Conservation (phyloP, 2,113 vertebrate genomes). For the Malurus alboscapulatus region DNA sequence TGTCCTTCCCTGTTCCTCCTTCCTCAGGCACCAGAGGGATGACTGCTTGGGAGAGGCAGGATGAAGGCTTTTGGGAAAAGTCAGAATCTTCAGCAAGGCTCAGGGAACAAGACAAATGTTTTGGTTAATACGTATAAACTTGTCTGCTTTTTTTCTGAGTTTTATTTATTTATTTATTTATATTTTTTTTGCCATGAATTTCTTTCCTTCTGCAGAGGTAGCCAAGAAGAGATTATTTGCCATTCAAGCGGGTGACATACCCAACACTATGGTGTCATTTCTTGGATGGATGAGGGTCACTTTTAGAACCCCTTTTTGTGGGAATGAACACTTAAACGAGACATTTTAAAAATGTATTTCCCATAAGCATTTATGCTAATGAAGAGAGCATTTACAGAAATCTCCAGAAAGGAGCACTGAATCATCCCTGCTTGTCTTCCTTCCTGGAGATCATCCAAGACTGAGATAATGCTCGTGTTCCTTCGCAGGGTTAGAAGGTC, state of each 20-base stretch:
- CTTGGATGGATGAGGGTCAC: background rate
- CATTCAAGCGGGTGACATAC: background rate
- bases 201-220: background rate
- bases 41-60: background rate
- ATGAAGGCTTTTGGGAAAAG: background rate
- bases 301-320: background rate
- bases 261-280: rapidly evolving
- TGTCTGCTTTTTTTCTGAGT: background rate
- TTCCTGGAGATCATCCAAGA: slow-evolving; percentile 34
- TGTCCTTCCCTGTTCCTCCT: background rate
- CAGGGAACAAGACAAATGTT: background rate
- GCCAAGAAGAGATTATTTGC: background rate
- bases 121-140: background rate
- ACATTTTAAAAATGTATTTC: background rate
- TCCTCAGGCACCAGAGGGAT: background rate
- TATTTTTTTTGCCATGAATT: background rate
- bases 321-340: background rate
- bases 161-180: background rate
- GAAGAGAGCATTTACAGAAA: slow-evolving; percentile 14
- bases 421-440: slow-evolving; percentile 8
- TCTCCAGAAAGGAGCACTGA: background rate
- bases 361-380: background rate
- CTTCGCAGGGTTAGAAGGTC: background rate
- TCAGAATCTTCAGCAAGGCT: background rate
- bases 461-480: background rate